These are phyloP conservation scores for Morpho helenor DNA, from an alignment of 2,888 invertebrate genomes.

Conservation along the genomic window DNA sequence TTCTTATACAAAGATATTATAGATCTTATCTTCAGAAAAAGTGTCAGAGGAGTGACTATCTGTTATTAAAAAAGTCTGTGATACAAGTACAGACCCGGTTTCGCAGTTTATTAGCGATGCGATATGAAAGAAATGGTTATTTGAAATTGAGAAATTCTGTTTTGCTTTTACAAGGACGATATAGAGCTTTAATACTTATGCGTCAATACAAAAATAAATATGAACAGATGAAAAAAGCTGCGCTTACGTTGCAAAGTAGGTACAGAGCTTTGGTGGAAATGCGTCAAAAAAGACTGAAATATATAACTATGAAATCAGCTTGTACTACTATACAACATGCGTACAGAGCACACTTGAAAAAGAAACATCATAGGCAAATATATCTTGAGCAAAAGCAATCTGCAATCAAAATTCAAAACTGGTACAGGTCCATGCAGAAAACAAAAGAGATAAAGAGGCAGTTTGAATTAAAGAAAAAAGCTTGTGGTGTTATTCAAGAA, in stretches of 20 bases:
- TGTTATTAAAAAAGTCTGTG: slow-evolving; percentile 34
- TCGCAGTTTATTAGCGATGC: slow-evolving; percentile 55
- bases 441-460: slow-evolving; percentile 39
- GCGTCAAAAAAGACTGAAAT: slow-evolving; percentile 45
- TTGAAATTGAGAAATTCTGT: slow-evolving; percentile 42
- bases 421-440: slow-evolving; percentile 56
- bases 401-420: slow-evolving; percentile 47
- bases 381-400: slow-evolving; percentile 51
- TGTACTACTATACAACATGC: slow-evolving; percentile 55
- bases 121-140: slow-evolving; percentile 41
- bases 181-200: slow-evolving; percentile 41
- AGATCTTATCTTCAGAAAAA: slow-evolving; percentile 35
- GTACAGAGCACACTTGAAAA: slow-evolving; percentile 51
- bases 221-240: slow-evolving; percentile 30
- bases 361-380: slow-evolving; percentile 39
- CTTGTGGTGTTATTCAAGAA: slow-evolving; percentile 65
- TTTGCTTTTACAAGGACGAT: slow-evolving; percentile 44
- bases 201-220: slow-evolving; percentile 31
- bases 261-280: slow-evolving; percentile 57
- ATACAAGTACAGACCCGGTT: slow-evolving; percentile 55
- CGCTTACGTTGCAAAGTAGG: slow-evolving; percentile 51
- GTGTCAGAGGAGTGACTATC: slow-evolving; percentile 30
- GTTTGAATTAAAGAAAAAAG: slow-evolving; percentile 45
- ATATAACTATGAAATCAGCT: slow-evolving; percentile 41
- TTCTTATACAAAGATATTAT: slow-evolving; percentile 43